Base-by-base conservation (phyloP, 2,113 vertebrate genomes). In the Cottus gobio region DNA sequence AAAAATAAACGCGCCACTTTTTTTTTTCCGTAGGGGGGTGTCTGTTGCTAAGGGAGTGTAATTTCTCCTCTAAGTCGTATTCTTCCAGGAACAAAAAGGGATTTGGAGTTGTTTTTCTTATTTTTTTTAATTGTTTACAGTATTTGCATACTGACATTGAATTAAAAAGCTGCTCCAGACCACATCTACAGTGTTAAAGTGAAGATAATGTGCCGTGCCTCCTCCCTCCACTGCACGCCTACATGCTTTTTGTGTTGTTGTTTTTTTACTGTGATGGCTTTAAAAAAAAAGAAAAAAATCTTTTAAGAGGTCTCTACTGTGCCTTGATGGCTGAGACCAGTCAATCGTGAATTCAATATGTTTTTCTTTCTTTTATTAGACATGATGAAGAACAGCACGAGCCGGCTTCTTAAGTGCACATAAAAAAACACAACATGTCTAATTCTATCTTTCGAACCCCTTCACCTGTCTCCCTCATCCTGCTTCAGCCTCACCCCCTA, bases 11-110 rank as follows among this genome's bases (percentile, higher is more conserved):
- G 24, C 24, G 26, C 12, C 24, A 65, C 26, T 16, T 4, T 13
- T 80, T 62, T 77, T 54, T 15, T 18, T 26, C 48, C 12, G 15
- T 26, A 39, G 22, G 36, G 69, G 20, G 36, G 36, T 22, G 74
- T 82, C 54, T 89, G 90, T 92, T 91, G 86, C 87, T 79, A 83
- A 87, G 90, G 85, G 80, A 84, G 79, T 63, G 60, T 26, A 31
- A 63, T 79, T 79, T 76, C 82, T 85, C 77, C 75, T 86, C 48
- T 7, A 73, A 85, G 71, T 85, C 39, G 15, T 71, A 65, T 82
- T 67, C 80, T 89, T 89, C 84, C 22, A 84, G 85, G 87, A 86
- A 89, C 54, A 80, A 46, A 83, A 86, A 64, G 22, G 57, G 42
- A 64, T 69, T 52, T 74, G 44, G 50, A 76, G 62, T 74, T n/a